Evolutionary conservation across 2,888 invertebrate genomes (phyloP).

Genomic region (Magallana nippona): DNA sequence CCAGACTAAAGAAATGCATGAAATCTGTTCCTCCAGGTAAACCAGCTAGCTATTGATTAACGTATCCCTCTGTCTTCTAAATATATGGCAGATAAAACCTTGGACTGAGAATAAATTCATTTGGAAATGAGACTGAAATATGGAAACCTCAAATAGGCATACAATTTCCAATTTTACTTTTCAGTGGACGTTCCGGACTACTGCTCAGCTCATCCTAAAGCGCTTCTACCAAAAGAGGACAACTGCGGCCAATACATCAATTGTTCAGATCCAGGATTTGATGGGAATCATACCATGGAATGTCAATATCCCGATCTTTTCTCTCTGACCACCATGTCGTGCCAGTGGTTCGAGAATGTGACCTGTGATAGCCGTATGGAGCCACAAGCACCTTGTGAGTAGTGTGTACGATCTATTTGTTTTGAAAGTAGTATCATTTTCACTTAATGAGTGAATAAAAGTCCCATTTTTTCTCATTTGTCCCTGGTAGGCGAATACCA

Average conservation of each 20-base stretch:
- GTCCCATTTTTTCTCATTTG: no score
- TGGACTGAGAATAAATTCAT: no score
- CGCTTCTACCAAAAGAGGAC: slow-evolving; percentile 49
- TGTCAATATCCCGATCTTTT: slow-evolving; percentile 23
- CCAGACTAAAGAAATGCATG: slow-evolving; percentile 41
- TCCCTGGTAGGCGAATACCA: slow-evolving; percentile 47
- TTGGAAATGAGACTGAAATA: no score
- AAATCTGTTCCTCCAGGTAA: not conserved
- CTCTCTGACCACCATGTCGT: slow-evolving; percentile 42
- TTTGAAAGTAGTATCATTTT: not conserved
- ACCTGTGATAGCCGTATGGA: slow-evolving; percentile 52
- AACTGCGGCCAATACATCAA: slow-evolving; percentile 46
- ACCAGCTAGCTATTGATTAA: no score
- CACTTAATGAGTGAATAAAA: no score
- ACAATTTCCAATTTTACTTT: not conserved
- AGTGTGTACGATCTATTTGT: slow-evolving; percentile 27
- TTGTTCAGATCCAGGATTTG: slow-evolving; percentile 38
- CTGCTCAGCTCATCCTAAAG: slow-evolving; percentile 51
- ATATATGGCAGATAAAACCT: no score
- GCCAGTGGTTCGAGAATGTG: slow-evolving; percentile 41
- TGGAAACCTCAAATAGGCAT: no score
- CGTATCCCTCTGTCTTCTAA: not conserved
- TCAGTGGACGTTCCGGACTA: slow-evolving; percentile 54
- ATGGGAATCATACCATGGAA: not conserved
- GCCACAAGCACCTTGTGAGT: slow-evolving; percentile 61